These are phyloP conservation scores for Labeo catla DNA, from an alignment of 2,113 vertebrate species.

Conservation along the genomic window DNA sequence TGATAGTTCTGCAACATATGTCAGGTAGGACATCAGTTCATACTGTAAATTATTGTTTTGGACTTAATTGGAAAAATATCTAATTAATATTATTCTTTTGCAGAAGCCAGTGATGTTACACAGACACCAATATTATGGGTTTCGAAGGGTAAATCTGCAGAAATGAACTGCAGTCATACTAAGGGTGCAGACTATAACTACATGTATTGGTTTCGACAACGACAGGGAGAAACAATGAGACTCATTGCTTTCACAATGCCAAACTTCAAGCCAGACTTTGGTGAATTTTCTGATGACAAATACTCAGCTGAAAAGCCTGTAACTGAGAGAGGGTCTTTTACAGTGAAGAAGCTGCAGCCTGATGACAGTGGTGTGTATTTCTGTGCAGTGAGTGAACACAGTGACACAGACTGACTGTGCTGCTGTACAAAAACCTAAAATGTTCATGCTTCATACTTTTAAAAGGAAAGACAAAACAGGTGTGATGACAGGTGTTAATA, in stretches of 20 bases:
- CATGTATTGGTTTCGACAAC: slow-evolving; percentile 56
- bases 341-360: slow-evolving; percentile 48
- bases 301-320: slow-evolving; percentile 31
- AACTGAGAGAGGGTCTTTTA: slow-evolving; percentile 49
- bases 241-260: slow-evolving; percentile 42
- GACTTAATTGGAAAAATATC: too few species aligned
- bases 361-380: slow-evolving; percentile 58
- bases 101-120: slow-evolving; percentile 51
- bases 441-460: background rate
- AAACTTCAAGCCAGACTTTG: background rate
- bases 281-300: slow-evolving; percentile 23
- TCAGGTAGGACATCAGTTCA: slow-evolving; percentile 29
- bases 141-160: slow-evolving; percentile 26
- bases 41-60: background rate
- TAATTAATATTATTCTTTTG: background rate
- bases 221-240: slow-evolving; percentile 46
- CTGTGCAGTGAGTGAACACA: slow-evolving; percentile 59
- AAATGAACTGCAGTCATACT: slow-evolving; percentile 46
- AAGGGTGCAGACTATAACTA: background rate
- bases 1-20: background rate
- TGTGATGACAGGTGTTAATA: too few species aligned
- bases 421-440: slow-evolving; percentile 49
- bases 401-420: slow-evolving; percentile 29
- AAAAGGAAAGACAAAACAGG: too few species aligned
- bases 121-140: slow-evolving; percentile 46